Evolutionary conservation across 2,888 invertebrate genomes (phyloP).

Genomic region (Strigamia maritima): DNA sequence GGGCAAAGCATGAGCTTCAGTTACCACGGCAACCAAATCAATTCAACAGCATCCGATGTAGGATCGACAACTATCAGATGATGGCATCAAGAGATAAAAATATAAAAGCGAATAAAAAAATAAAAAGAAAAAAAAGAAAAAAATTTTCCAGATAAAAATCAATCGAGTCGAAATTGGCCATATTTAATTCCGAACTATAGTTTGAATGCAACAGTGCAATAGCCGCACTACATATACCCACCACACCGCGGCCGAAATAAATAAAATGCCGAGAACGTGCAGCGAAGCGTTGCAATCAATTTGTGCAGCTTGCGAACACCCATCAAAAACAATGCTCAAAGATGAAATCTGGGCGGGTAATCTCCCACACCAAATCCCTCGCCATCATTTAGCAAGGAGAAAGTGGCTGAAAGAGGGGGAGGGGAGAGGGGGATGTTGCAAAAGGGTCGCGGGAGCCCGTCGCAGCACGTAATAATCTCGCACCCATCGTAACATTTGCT

Average conservation of each 20-base stretch:
- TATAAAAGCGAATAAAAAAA: neutral
- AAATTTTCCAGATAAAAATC: neutral
- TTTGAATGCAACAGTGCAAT: neutral
- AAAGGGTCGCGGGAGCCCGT: neutral
- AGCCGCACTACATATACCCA: neutral
- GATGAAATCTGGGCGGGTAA: slow-evolving; percentile 26
- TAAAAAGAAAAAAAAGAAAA: neutral
- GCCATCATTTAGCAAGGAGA: neutral
- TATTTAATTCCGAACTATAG: neutral
- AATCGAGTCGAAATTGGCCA: neutral
- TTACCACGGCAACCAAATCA: slow-evolving; percentile 12
- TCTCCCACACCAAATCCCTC: neutral
- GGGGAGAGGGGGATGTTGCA: too few species aligned
- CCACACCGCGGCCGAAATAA: neutral
- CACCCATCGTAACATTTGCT: slow-evolving; percentile 7
- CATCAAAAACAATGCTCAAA: slow-evolving; percentile 21
- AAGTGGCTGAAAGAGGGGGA: neutral
- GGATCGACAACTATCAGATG: slow-evolving; percentile 9
- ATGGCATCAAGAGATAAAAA: neutral
- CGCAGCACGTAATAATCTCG: neutral
- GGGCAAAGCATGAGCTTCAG: neutral
- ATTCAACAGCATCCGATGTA: neutral
- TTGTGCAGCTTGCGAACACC: slow-evolving; percentile 23
- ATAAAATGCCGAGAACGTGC: neutral
- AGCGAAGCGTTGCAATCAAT: slow-evolving; percentile 19